Conservation (phyloP, 2,888 invertebrate genomes). For the Ceraclea dissimilis region DNA sequence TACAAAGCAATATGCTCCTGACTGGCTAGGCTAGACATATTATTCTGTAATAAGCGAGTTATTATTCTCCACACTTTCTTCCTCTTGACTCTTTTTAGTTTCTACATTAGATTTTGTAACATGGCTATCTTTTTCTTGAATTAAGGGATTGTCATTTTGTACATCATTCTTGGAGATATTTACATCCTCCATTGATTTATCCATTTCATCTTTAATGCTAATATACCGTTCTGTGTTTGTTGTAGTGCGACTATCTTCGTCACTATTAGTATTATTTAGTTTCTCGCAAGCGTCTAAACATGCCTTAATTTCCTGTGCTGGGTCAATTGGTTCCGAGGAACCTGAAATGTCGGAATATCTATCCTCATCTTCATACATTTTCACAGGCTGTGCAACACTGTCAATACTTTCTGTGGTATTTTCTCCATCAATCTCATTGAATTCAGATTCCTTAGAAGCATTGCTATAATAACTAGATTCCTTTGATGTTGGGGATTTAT, state of each 20-base stretch:
- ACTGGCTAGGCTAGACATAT: no score
- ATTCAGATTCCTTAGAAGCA: no score
- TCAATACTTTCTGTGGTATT: neutral
- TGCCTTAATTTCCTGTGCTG: neutral
- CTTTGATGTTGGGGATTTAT: no score
- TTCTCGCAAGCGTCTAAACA: neutral
- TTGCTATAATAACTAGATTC: no score
- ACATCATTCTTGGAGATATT: no score
- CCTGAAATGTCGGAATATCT: neutral
- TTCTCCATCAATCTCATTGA: no score
- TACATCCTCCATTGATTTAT: no score
- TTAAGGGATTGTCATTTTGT: no score
- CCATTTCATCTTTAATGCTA: no score
- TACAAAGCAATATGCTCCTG: no score
- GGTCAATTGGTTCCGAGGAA: neutral
- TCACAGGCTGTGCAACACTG: neutral
- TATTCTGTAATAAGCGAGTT: neutral
- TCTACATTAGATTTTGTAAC: neutral
- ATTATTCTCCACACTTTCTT: neutral
- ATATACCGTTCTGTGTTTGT: no score
- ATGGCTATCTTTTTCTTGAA: neutral
- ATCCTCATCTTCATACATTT: slow-evolving; percentile 1
- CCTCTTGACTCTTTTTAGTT: neutral
- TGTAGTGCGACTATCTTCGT: neutral
- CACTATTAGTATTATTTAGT: neutral